Base-by-base conservation (phyloP, 2,888 invertebrate species). In the Cheilosia pagana region DNA sequence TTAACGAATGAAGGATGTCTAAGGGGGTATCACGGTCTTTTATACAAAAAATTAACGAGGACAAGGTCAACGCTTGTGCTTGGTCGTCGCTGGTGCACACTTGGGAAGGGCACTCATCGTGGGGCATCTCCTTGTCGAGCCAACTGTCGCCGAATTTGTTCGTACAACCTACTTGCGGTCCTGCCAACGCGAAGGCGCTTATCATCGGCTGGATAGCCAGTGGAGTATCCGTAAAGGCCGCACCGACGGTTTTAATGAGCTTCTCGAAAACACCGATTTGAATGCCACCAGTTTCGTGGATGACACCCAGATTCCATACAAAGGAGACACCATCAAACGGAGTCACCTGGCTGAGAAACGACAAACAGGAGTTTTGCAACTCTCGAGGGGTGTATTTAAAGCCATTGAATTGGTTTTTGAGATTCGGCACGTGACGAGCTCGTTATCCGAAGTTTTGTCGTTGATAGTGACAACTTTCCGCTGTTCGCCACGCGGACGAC, bases 221-320 rank as follows among this genome's bases (percentile, higher is more conserved):
- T 96, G 90, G 94, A 96, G 77, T 94, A 95, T 1, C 97, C 97
- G 89, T 97, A 97, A 8, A 97, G 92, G 0, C 97, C 97, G n/a
- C n/a, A 88, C 96, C 96, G 0, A 97, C 95, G 50, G 93, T 93
- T 8, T 94, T 93, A 78, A 92, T 90, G 87, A 95, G 92, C 87
- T 93, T 94, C 65, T 94, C 94, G 0, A 94, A 92, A 0, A 96
- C 95, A 85, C 95, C 95, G 87, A 97, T 93, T 91, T 95, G 95
- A 0, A 95, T 93, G 89, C 95, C 94, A 2, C 95, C 95, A 68
- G 94, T 94, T 3, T 93, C 92, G 88, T 94, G 95, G 92, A 96
- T 1, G 95, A 93, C 1, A 96, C 94, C 92, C 95, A 95, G 89
- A 96, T 96, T 68, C 95, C 95, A 88, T 95, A 95, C 75, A 93